phyloP scores from a whole-genome alignment of 2,888 invertebrate species.

The Thera obeliscata region DNA sequence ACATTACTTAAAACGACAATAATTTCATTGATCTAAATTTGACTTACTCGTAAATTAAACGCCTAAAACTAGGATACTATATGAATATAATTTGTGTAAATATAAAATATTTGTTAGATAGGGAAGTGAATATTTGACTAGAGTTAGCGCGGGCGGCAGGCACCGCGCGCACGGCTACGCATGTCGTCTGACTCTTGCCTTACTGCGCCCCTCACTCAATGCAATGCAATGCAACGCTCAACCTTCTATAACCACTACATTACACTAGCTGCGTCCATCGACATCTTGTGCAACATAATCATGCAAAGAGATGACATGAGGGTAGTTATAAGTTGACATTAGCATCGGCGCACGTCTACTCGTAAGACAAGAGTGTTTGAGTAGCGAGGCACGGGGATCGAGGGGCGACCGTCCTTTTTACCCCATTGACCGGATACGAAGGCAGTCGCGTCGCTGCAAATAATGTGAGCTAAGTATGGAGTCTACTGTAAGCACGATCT shows the following conservation, averaged over 20 bases:
- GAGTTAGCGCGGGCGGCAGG: conserved; percentile 68
- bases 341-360: conserved; percentile 31
- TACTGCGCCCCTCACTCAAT: conserved; percentile 16
- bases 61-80: conserved; percentile 85
- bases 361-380: conserved; percentile 40
- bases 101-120: conserved; percentile 83
- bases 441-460: conserved; percentile 35
- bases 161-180: conserved; percentile 41
- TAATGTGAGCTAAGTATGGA: conserved; percentile 34
- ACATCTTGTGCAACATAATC: conserved; percentile 15
- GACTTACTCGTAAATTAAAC: conserved; percentile 78
- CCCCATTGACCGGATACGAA: conserved; percentile 29
- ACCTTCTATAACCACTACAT: conserved; percentile 16
- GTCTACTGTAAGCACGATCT: conserved; percentile 37
- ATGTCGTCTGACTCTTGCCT: conserved; percentile 42
- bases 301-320: conserved; percentile 22
- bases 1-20: conserved; percentile 65
- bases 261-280: conserved; percentile 15
- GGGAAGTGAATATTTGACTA: conserved; percentile 84
- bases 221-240: conserved; percentile 21
- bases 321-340: conserved; percentile 32
- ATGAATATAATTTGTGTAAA: conserved; percentile 85
- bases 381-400: conserved; percentile 29
- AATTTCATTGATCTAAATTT: conserved; percentile 61
- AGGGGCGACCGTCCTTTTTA: conserved; percentile 26